These are phyloP conservation scores for Sisor rabdophorus DNA, from an alignment of 2,113 vertebrate genomes.

Conservation along the genomic window DNA sequence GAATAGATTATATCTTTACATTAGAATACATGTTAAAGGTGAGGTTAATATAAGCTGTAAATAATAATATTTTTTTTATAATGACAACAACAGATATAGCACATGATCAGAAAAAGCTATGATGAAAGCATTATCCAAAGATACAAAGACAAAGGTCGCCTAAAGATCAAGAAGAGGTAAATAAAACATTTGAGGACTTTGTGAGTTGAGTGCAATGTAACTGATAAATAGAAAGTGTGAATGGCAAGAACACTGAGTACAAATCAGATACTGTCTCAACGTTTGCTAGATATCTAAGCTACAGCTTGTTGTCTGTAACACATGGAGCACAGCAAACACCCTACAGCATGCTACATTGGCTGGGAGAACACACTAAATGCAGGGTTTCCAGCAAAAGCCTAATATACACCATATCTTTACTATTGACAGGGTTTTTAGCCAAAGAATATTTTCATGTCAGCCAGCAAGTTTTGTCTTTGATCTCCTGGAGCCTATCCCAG, in stretches of 20 bases:
- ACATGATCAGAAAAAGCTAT: too few species aligned
- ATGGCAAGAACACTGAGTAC: constrained; percentile 2
- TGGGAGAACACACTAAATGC: not conserved
- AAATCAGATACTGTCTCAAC: constrained; percentile 14
- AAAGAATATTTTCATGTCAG: too few species aligned
- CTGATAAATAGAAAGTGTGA: constrained; percentile 12
- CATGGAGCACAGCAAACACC: not conserved
- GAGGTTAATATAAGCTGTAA: not conserved
- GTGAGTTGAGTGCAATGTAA: constrained; percentile 7
- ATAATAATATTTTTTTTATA: not conserved
- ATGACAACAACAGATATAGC: not conserved
- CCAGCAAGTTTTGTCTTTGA: too few species aligned
- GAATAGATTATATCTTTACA: not conserved
- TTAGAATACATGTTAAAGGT: not conserved
- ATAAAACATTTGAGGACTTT: not conserved
- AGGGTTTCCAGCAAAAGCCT: not conserved
- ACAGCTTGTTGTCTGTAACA: not conserved
- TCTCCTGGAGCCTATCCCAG: too few species aligned
- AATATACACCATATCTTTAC: not conserved
- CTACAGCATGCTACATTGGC: not conserved
- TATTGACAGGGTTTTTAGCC: not conserved
- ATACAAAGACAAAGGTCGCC: not conserved
- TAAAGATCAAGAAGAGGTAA: not conserved
- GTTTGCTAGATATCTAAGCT: not conserved
- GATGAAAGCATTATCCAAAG: not conserved